Evolutionary conservation across 2,888 invertebrate species (phyloP).

Genomic region (Selenia dentaria): DNA sequence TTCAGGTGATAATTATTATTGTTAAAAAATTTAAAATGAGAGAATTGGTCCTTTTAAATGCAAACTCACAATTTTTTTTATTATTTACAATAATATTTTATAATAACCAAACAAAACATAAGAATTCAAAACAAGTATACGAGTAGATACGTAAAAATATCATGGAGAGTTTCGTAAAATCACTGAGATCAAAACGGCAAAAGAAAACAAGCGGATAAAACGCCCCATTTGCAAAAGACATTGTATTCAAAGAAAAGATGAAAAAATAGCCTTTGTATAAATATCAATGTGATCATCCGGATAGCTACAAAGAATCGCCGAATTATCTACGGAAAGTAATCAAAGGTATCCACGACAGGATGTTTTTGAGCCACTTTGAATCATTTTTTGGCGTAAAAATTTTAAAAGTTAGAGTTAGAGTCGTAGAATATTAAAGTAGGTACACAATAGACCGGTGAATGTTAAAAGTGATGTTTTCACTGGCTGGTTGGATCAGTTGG

Average conservation of each 20-base stretch:
- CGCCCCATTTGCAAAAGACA: slow-evolving; percentile 15
- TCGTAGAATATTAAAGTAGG: too few relatives aligned
- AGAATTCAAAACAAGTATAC: neutral
- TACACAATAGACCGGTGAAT: too few relatives aligned
- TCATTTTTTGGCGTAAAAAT: neutral
- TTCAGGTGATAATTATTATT: too few relatives aligned
- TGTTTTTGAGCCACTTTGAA: slow-evolving; percentile 6
- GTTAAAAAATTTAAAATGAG: too few relatives aligned
- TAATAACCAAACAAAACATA: too few relatives aligned
- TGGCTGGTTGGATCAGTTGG: too few relatives aligned
- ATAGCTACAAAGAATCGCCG: slow-evolving; percentile 13
- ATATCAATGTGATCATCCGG: slow-evolving; percentile 20
- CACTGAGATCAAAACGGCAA: slow-evolving; percentile 13
- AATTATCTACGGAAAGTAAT: slow-evolving; percentile 25
- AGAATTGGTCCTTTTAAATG: too few relatives aligned
- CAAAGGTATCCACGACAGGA: slow-evolving; percentile 8
- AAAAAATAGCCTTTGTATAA: slow-evolving; percentile 12
- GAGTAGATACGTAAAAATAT: neutral
- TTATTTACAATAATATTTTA: too few relatives aligned
- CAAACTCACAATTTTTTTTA: too few relatives aligned
- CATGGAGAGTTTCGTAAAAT: slow-evolving; percentile 1
- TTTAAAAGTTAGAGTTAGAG: too few relatives aligned
- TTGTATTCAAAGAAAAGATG: slow-evolving; percentile 17
- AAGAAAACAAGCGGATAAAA: slow-evolving; percentile 20
- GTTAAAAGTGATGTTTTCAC: too few relatives aligned